Base-by-base conservation (phyloP, 2,113 vertebrate genomes). In the Thomomys bottae region DNA sequence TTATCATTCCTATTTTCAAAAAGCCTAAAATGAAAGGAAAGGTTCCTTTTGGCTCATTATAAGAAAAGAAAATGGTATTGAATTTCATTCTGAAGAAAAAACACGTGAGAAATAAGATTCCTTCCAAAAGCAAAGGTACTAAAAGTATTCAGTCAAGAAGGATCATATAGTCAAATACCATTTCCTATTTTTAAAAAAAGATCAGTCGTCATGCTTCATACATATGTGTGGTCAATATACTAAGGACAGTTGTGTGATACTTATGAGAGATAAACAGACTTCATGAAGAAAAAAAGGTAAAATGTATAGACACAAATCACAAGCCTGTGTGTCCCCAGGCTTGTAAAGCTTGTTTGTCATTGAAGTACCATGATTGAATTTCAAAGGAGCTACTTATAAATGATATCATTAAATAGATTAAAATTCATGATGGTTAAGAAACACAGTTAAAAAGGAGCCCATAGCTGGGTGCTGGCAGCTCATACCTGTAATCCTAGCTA, bases 61-160 rank as follows among this genome's bases (percentile, higher is more conserved):
- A 84, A 70, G 23, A 77, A 36, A 85, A 49, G 34, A 21, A 88
- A 36, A 87, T 42, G 38, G 45, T 54, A 76, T 38, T 71, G 61
- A 71, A 92, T 21, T 87, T 71, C 17, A 61, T n/a, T 84, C 32
- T 94, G 38, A 85, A 84, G 38, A 83, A 89, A 92, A 90, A 59
- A 20, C 87, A 92, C 59, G 24, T 42, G 66, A 88, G 92, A 87
- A 92, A 64, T 63, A 90, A 66, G 10, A 21, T 59, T 68, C 1
- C 23, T 92, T 67, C 63, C 17, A 34, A 68, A 89, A 94, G 32
- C 6, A 54, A 80, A 42, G 28, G 49, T 90, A 84, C 7, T 2
- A n/a, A 72, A 95, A 81, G 73, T 77, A 80, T 59, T 68, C 28
- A 80, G 32, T 73, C 32, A 88, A 86, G 64, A 78, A 18, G 21